Evolutionary conservation across 2,113 vertebrate genomes (phyloP).

Genomic region (Macroglossus sobrinus): DNA sequence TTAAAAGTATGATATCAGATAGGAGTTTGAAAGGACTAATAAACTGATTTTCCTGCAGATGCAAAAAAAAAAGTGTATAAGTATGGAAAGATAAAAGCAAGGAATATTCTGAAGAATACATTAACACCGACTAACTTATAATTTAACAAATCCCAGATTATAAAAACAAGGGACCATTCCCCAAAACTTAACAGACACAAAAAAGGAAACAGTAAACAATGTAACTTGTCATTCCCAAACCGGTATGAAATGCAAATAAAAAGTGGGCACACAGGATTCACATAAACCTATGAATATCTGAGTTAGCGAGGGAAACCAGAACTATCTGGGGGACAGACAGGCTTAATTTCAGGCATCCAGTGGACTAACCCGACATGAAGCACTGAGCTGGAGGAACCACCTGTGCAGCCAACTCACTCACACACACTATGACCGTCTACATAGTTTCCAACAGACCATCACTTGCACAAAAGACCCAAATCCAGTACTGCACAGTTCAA

Average conservation of each 20-base stretch:
- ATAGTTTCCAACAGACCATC: background rate
- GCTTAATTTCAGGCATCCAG: background rate
- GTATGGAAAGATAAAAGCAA: background rate
- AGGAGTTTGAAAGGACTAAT: background rate
- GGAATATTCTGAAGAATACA: background rate
- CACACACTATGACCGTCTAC: background rate
- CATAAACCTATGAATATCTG: too few relatives aligned
- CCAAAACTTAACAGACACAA: background rate
- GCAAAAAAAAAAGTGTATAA: background rate
- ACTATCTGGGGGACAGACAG: background rate
- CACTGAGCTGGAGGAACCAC: fast-evolving
- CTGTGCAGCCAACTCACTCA: background rate
- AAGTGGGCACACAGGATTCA: background rate
- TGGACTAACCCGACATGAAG: background rate
- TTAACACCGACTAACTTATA: background rate
- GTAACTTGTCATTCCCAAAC: background rate
- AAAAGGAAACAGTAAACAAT: background rate
- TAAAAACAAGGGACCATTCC: background rate
- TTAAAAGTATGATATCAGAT: background rate
- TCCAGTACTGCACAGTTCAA: background rate
- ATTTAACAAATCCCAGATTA: background rate
- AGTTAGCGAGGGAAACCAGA: background rate
- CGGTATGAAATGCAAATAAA: background rate
- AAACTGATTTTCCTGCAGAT: background rate
- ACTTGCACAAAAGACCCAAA: background rate